These are phyloP conservation scores for Megalurothrips usitatus DNA, from an alignment of 2,888 invertebrate species.

Conservation along the genomic window DNA sequence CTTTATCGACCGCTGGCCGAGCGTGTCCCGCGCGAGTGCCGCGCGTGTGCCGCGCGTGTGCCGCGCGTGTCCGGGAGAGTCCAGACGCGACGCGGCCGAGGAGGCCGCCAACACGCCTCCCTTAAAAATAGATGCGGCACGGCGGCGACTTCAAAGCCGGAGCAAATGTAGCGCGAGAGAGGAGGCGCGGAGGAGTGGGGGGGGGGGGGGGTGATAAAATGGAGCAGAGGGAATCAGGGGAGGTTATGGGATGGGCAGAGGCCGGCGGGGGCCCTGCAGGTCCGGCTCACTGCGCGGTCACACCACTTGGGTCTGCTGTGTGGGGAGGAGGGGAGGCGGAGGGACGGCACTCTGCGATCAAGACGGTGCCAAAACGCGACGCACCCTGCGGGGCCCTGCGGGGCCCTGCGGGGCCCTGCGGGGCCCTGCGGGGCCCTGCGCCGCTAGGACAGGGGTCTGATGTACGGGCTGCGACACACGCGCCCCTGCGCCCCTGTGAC, in stretches of 20 bases:
- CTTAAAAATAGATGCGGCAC: conserved; percentile 13
- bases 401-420: too few relatives aligned
- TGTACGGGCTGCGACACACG: too few relatives aligned
- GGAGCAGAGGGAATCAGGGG: background rate
- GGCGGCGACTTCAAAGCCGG: conserved; percentile 9
- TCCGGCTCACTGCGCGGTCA: too few relatives aligned
- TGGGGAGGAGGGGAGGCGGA: too few relatives aligned
- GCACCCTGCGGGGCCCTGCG: too few relatives aligned
- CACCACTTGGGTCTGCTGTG: too few relatives aligned
- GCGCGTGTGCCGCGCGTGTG: background rate
- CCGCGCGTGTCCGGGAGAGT: background rate
- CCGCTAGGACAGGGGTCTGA: too few relatives aligned
- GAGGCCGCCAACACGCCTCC: background rate
- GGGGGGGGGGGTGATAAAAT: background rate
- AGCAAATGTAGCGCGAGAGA: conserved; percentile 13
- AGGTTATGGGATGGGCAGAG: background rate
- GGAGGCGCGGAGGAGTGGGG: background rate
- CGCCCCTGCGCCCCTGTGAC: too few relatives aligned
- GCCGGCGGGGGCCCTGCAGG: too few relatives aligned
- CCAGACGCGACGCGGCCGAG: background rate
- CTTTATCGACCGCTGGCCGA: background rate
- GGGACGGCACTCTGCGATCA: too few relatives aligned
- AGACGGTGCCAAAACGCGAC: too few relatives aligned
- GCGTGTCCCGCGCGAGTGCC: background rate
- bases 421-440: too few relatives aligned